Conservation (phyloP, 2,797 vertebrate species). For the Rachycentron canadum region DNA sequence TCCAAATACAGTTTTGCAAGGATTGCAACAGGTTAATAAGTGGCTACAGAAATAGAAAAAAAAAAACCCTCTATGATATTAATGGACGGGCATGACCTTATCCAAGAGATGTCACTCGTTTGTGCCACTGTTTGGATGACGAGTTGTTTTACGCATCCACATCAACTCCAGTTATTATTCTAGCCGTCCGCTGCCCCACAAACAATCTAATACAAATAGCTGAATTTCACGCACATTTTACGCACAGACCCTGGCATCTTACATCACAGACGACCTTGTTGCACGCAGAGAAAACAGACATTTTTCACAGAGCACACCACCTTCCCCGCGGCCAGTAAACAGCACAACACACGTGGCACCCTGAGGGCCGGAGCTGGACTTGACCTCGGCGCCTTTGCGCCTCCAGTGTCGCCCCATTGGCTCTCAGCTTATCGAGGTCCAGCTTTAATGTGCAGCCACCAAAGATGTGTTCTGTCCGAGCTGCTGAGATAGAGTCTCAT, state of each 20-base stretch:
- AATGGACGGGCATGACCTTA: neutral
- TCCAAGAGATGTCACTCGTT: neutral
- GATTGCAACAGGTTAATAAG: neutral
- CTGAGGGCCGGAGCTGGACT: constrained; percentile 70
- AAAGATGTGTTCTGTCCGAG: constrained; percentile 70
- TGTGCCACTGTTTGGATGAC: neutral
- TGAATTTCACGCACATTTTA: neutral
- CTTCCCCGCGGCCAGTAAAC: constrained; percentile 28
- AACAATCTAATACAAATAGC: neutral
- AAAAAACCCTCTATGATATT: no score
- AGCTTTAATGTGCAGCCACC: constrained; percentile 74
- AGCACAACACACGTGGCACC: constrained; percentile 31
- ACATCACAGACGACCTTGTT: neutral
- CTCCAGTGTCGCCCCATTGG: constrained; percentile 44
- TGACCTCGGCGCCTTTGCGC: constrained; percentile 77
- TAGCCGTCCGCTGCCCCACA: neutral
- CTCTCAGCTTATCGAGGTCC: constrained; percentile 78
- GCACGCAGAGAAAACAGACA: neutral
- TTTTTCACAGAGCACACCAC: neutral
- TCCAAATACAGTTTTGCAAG: neutral
- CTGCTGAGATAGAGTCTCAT: constrained; percentile 76
- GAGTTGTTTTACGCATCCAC: neutral
- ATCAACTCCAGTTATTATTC: neutral
- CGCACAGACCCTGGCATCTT: neutral
- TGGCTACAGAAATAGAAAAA: no score